A percentile compares a stretch with the other conserved stretches of the same genome.
Conservation (phyloP, 2,797 vertebrate genomes). For the Dendrocincla tyrannina region DNA sequence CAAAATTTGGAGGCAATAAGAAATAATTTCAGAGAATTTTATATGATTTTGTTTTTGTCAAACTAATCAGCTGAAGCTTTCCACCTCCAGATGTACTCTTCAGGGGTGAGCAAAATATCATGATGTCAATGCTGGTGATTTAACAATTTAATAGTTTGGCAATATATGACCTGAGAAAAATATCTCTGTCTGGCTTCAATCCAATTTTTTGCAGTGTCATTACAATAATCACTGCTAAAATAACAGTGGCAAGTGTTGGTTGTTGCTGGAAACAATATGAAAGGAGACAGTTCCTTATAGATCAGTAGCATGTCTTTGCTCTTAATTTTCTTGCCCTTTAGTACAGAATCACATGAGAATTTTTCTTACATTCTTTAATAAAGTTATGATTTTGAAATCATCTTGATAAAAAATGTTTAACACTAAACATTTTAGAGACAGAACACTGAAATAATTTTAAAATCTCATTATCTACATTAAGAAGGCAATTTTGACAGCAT, state of each 20-base stretch:
- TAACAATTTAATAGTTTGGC: neutral
- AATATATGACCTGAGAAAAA: neutral
- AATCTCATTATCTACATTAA: neutral
- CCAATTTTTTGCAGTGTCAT: neutral
- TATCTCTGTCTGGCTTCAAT: neutral
- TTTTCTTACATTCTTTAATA: neutral
- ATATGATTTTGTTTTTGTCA: neutral
- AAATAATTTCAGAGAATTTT: neutral
- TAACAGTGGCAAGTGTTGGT: neutral
- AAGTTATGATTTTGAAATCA: neutral
- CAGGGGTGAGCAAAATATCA: neutral
- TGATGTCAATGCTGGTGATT: neutral
- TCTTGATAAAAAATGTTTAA: neutral
- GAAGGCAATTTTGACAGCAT: neutral
- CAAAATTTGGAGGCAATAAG: neutral
- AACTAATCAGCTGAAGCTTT: neutral
- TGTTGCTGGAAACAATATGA: fast-evolving
- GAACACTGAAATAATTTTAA: neutral
- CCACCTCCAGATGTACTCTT: neutral
- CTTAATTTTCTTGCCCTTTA: neutral
- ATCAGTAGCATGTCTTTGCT: neutral
- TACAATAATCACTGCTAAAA: neutral
- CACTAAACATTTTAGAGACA: neutral
- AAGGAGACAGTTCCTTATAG: neutral
- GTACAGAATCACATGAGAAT: neutral